A percentile compares a stretch with the other conserved stretches of the same genome.
Evolutionary conservation across 2,797 vertebrate genomes (phyloP).

Genomic region (Fringilla coelebs): DNA sequence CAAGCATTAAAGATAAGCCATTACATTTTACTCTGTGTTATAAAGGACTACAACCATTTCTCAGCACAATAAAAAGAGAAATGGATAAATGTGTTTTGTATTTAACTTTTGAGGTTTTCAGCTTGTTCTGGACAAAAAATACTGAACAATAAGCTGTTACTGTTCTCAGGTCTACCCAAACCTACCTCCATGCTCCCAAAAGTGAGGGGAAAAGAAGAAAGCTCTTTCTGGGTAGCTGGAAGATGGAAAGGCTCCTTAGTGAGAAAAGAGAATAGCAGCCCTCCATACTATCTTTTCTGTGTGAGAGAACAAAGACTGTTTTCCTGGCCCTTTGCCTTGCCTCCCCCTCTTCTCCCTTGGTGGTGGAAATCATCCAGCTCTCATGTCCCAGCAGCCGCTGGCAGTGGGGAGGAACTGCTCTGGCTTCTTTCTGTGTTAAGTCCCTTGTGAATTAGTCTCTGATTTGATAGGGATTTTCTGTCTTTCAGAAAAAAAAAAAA

Average conservation of each 20-base stretch:
- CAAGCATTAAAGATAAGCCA: background rate
- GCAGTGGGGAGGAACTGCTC: background rate
- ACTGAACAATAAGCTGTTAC: background rate
- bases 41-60: background rate
- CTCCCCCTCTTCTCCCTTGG: background rate
- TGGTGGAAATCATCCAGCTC: slow-evolving; percentile 26
- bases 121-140: slow-evolving; percentile 1
- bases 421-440: background rate
- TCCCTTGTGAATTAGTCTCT: background rate
- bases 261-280: slow-evolving; percentile 16
- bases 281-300: background rate
- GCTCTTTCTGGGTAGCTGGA: background rate
- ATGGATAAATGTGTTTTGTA: background rate
- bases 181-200: background rate
- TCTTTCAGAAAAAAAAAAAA: background rate
- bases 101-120: slow-evolving; percentile 6
- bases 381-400: background rate
- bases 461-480: background rate
- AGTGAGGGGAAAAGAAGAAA: background rate
- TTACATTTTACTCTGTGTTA: background rate
- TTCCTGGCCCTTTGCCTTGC: slow-evolving; percentile 26
- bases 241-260: background rate
- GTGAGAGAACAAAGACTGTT: slow-evolving; percentile 30
- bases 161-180: background rate
- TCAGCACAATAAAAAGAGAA: background rate